Base-by-base conservation (phyloP, 2,113 vertebrate genomes). In the Corythoichthys intestinalis region DNA sequence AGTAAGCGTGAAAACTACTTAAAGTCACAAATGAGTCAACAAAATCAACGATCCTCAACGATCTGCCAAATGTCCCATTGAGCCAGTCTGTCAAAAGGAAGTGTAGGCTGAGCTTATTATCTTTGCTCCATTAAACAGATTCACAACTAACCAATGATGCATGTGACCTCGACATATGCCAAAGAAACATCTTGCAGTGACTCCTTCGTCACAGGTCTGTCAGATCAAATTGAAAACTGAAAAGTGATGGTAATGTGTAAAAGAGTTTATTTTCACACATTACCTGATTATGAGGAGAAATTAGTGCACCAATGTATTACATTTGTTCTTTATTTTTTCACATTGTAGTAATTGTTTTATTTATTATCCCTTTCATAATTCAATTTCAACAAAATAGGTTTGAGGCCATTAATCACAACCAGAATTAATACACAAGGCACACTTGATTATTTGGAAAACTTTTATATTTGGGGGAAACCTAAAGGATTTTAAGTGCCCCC, bases 51-150 rank as follows among this genome's bases (percentile, higher is more conserved):
- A 28, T 66, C 13, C 13, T 52, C 12, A 50, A 4, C 53, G 28
- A 34, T 38, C n/a, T 35, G 58, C 66, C 63, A 28, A 44, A 8
- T 12, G 20, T 70, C 69, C 68, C 71, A 12, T 69, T 77, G 77
- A 35, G 59, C 15, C 66, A 62, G 48, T 72, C 73, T 72, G 48
- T 77, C 78, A 75, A n/a, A 60, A 38, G 52, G 68, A 74, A 64
- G 66, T 61, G 54, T 73, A 14, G 69, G n/a, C 76, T 15, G 63
- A 20, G 66, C 76, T 84, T 69, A 70, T 86, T 87, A 65, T 74
- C 70, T 74, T 13, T 35, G 49, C 80, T 86, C 73, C 64, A 35
- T 76, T 76, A 66, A 73, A 46, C 72, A n/a, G 68, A 73, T 54
- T 38, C 76, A 75, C 48, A 61, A 59, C 67, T 75, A 17, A 60